phyloP scores from a whole-genome alignment of 2,797 vertebrate genomes.

The Tapirus indicus region DNA sequence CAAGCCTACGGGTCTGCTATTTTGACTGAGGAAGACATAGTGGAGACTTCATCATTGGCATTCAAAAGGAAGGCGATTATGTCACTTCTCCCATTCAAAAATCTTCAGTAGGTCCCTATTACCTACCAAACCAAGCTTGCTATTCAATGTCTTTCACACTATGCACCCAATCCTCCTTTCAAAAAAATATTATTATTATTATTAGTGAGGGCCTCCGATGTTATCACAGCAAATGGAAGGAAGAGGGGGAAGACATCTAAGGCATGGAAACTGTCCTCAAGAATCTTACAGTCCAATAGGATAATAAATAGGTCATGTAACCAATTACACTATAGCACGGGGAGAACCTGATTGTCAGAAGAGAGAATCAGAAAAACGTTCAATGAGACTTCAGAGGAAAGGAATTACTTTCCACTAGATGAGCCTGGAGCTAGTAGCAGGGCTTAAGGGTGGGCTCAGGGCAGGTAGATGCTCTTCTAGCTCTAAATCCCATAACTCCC shows the following conservation, averaged over 20 bases:
- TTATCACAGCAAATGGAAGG: background rate
- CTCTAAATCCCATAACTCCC: background rate
- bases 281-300: slow-evolving; percentile 56
- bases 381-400: background rate
- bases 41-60: slow-evolving; percentile 41
- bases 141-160: slow-evolving; percentile 69
- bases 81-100: slow-evolving; percentile 75
- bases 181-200: slow-evolving; percentile 52
- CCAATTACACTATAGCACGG: background rate
- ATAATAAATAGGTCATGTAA: slow-evolving; percentile 26
- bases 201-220: slow-evolving; percentile 48
- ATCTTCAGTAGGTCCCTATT: slow-evolving; percentile 74
- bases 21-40: slow-evolving; percentile 67
- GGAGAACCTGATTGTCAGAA: background rate
- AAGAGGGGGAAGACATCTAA: background rate
- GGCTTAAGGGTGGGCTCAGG: too few species aligned
- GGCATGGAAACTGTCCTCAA: slow-evolving; percentile 54
- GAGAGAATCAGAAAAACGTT: background rate
- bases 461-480: background rate
- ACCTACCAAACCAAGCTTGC: slow-evolving; percentile 73
- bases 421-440: background rate
- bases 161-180: slow-evolving; percentile 60
- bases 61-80: slow-evolving; percentile 75
- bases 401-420: background rate
- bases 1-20: background rate